Base-by-base conservation (phyloP, 2,797 vertebrate species). In the Takifugu ocellatus region DNA sequence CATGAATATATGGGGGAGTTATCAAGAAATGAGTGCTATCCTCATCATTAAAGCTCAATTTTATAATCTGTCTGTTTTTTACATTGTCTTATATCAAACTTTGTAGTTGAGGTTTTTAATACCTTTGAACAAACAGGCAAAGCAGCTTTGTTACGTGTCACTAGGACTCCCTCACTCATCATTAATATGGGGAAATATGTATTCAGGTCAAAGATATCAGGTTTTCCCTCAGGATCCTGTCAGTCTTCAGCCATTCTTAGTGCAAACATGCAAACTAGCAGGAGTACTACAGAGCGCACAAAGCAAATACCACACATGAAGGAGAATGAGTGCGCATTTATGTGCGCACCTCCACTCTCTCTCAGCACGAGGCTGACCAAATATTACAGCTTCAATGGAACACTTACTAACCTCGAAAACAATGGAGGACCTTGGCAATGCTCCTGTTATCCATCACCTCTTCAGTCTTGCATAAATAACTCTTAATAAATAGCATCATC, bases 391-490 rank as follows among this genome's bases (percentile, higher is more conserved):
- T 68, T 61, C 63, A 60, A 63, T 61, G 53, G 59, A 74, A 74
- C 71, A 74, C 82, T 78, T 60, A 70, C 63, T 74, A 56, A 73
- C 81, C 75, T 66, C 79, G 78, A 81, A 83, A 85, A 84, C 83
- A 89, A 84, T 84, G 65, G 58, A 69, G 49, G 83, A 64, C 83
- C 80, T 84, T 85, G 84, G 82, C 74, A 60, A 47, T 70, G 74
- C 78, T 80, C 68, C 82, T 79, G 76, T 84, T 84, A 85, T 87
- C 87, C 77, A 87, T 88, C 86, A 85, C 78, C 81, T 78, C 82
- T 79, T 83, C 81, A 84, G 82, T 84, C 79, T 81, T 84, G 83
- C 84, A 87, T 90, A 86, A 87, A 86, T 87, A 86, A 79, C 77
- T 84, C 74, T 84, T 87, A 85, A 86, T 86, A 86, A 83, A 87